Percentiles rank a stretch among this genome's conserved stretches.
phyloP scores from a whole-genome alignment of 2,113 vertebrate species.

The Myiagra hebetior region DNA sequence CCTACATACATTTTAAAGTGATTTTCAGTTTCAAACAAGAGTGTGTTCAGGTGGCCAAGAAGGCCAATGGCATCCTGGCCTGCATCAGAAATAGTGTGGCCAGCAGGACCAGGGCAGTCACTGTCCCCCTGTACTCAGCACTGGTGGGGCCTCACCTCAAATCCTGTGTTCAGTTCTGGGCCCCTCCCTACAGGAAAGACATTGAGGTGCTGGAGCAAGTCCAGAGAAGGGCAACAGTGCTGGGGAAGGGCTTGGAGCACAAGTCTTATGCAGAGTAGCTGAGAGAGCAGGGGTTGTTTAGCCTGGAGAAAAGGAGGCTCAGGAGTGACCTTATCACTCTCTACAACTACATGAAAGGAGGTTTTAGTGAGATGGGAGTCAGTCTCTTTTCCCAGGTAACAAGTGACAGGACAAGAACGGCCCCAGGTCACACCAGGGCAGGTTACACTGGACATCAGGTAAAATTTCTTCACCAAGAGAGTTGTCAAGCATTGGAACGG shows the following conservation, averaged over 20 bases:
- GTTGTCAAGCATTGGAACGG: background rate
- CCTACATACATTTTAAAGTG: background rate
- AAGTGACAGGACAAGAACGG: fast-evolving
- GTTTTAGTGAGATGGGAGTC: background rate
- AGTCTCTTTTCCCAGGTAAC: background rate
- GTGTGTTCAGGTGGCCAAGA: background rate
- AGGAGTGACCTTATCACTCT: background rate
- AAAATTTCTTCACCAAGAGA: fast-evolving
- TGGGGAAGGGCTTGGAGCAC: background rate
- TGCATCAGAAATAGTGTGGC: fast-evolving
- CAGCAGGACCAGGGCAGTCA: background rate
- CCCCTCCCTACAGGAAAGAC: background rate
- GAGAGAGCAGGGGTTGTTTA: background rate
- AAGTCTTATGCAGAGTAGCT: fast-evolving
- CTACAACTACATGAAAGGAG: background rate
- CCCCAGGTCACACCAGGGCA: background rate
- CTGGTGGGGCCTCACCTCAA: fast-evolving
- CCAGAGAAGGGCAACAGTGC: fast-evolving
- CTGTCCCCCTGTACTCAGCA: fast-evolving
- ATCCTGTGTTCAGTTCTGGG: background rate
- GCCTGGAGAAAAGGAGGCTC: background rate
- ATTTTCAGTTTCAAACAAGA: background rate
- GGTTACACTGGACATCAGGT: background rate
- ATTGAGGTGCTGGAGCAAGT: fast-evolving
- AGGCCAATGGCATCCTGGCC: background rate